Evolutionary conservation across 2,113 vertebrate genomes (phyloP), one percentile per base, ranked within the genome.

Genomic region (Noctilio leporinus): DNA sequence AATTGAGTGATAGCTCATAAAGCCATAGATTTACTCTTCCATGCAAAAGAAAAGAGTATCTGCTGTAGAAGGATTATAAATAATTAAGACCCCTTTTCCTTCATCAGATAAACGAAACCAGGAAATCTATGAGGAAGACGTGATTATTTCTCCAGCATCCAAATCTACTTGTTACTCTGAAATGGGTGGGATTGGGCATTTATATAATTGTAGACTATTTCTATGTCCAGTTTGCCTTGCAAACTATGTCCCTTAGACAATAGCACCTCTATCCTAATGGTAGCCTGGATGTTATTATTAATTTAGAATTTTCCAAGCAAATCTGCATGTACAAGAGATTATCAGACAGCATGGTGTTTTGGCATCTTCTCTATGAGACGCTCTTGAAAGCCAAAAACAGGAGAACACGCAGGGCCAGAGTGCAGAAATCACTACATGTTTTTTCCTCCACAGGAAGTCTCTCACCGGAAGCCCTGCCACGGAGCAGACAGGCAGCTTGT

Each of bases 301-400:
- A 82, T 84, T 95, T 83, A 62, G 45, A 94, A 49, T 76, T 91
- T 89, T 75, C n/a, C 91, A 76, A 86, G 87, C 40, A 85, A 89
- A 89, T 57, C 62, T 49, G n/a, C 62, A 59, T 80, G 16, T 26
- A 53, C 33, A 81, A 83, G 38, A 45, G 49, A 75, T 84, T 43
- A 17, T 28, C 80, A 9, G 15, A 43, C 28, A 64, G 70, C 9
- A 2, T 15, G 33, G 47, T 11, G 8, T 85, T 64, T 77, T 14
- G 24, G 30, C 17, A 4, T 77, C 33, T 24, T 53, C 33, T 15
- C 59, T 78, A 43, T 64, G 76, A 86, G 38, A 70, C 40, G 43
- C 62, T 51, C 26, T 65, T 81, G 49, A 82, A 89, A 86, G 78
- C 51, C 65, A 10, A 88, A 82, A 94, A 76, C 38, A 86, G 80